These are phyloP conservation scores for Melanogrammus aeglefinus DNA, from an alignment of 2,797 vertebrate genomes.

Conservation along the genomic window DNA sequence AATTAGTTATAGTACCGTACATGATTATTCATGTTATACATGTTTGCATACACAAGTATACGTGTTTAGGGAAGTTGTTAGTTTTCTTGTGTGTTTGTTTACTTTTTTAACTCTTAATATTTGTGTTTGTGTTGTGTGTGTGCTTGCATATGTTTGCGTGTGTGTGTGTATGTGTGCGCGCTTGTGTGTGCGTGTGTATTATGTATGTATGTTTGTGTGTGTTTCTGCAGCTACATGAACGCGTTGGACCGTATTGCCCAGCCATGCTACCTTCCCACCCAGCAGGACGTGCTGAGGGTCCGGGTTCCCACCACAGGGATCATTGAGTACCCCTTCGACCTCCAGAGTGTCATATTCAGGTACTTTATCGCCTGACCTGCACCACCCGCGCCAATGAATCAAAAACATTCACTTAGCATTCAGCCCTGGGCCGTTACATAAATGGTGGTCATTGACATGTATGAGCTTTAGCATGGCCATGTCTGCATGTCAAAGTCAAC, in stretches of 20 bases:
- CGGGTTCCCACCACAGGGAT: slow-evolving; percentile 76
- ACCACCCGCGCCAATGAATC: not conserved
- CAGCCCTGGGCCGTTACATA: not conserved
- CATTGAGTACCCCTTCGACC: slow-evolving; percentile 76
- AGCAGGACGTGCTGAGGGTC: slow-evolving; percentile 63
- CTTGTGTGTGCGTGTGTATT: not conserved
- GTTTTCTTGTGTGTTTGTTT: not conserved
- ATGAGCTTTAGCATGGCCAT: no score
- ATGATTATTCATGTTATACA: not conserved
- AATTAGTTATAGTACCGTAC: not conserved
- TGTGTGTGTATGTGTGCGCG: not conserved
- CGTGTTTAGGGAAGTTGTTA: not conserved
- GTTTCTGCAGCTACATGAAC: slow-evolving; percentile 57
- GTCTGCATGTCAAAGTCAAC: not conserved
- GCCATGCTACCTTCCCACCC: slow-evolving; percentile 60
- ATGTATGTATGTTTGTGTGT: not conserved
- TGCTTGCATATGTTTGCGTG: not conserved
- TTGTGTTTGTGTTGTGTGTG: not conserved
- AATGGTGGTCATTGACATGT: not conserved
- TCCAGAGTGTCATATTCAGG: slow-evolving; percentile 79
- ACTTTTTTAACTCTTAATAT: not conserved
- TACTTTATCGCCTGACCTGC: slow-evolving; percentile 26
- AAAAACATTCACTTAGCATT: not conserved
- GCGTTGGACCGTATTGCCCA: slow-evolving; percentile 64
- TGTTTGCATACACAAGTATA: not conserved